phyloP scores from a whole-genome alignment of 2,113 vertebrate species.

The Apus apus region DNA sequence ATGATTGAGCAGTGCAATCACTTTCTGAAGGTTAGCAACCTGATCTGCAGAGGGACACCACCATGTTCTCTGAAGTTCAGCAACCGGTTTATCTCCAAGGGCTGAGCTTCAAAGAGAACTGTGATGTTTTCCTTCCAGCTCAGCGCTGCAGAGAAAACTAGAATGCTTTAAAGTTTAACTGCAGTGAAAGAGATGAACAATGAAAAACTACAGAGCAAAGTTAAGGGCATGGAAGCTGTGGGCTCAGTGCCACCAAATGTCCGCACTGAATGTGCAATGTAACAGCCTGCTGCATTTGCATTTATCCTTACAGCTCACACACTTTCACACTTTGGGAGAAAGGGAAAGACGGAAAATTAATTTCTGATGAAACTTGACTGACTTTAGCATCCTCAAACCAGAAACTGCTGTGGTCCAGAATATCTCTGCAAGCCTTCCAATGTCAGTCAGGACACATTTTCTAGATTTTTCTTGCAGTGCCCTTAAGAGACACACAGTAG shows the following conservation, averaged over 20 bases:
- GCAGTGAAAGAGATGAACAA: conserved; percentile 38
- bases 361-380: background rate
- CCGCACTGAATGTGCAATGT: background rate
- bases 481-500: background rate
- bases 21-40: background rate
- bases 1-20: background rate
- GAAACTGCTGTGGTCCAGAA: background rate
- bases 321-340: background rate
- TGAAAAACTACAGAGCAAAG: conserved; percentile 20
- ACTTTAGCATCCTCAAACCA: background rate
- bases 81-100: background rate
- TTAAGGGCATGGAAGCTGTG: conserved; percentile 12
- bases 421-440: background rate
- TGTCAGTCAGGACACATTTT: background rate
- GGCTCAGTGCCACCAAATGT: background rate
- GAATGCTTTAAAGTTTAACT: conserved; percentile 43
- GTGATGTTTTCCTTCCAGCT: conserved; percentile 30
- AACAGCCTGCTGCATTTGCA: background rate
- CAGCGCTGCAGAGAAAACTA: conserved; percentile 25
- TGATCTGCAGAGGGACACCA: background rate
- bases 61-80: conserved; percentile 12
- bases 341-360: background rate
- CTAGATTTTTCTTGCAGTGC: background rate
- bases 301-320: conserved; percentile 4
- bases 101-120: conserved; percentile 36